These are phyloP conservation scores for Drosophila simulans DNA, from an alignment of 1,140 invertebrate species.

Conservation along the genomic window DNA sequence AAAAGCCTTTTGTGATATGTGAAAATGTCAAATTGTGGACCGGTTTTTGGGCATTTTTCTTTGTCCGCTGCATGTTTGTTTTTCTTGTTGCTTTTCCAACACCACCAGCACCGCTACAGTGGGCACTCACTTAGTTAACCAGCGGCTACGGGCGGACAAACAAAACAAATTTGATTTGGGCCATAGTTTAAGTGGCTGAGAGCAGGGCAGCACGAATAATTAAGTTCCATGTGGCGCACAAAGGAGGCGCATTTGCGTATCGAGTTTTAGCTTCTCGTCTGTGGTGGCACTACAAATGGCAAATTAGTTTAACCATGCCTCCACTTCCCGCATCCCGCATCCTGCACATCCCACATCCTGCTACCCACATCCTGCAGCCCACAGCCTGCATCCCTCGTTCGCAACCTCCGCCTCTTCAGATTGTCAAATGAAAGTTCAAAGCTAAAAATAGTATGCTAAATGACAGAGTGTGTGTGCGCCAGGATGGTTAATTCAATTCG, in stretches of 20 bases:
- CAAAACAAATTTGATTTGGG: conserved; percentile 61
- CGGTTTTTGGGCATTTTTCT: conserved; percentile 1
- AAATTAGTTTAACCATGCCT: conserved; percentile 49
- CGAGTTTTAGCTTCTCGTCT: conserved; percentile 11
- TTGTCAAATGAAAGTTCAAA: conserved; percentile 44
- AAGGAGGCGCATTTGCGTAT: conserved; percentile 28
- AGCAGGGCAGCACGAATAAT: conserved; percentile 35
- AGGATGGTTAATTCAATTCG: conserved; percentile 52
- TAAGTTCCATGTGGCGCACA: conserved; percentile 47
- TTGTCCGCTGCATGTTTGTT: neutral
- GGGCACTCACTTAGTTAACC: neutral
- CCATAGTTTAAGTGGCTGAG: conserved; percentile 30
- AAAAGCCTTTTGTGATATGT: conserved; percentile 32
- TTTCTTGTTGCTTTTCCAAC: neutral
- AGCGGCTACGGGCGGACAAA: neutral
- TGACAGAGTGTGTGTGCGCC: conserved; percentile 2
- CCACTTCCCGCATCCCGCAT: neutral
- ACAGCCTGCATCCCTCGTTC: too few relatives aligned
- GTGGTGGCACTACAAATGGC: conserved; percentile 36
- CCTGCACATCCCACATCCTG: neutral
- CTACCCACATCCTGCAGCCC: too few relatives aligned
- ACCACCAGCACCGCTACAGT: neutral
- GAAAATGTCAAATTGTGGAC: conserved; percentile 28
- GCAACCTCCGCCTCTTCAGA: conserved; percentile 1
- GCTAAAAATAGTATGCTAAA: conserved; percentile 36